Evolutionary conservation across 53 echinoderm and acorn worm genomes (phyloP).

Genomic region (Antedon mediterranea): DNA sequence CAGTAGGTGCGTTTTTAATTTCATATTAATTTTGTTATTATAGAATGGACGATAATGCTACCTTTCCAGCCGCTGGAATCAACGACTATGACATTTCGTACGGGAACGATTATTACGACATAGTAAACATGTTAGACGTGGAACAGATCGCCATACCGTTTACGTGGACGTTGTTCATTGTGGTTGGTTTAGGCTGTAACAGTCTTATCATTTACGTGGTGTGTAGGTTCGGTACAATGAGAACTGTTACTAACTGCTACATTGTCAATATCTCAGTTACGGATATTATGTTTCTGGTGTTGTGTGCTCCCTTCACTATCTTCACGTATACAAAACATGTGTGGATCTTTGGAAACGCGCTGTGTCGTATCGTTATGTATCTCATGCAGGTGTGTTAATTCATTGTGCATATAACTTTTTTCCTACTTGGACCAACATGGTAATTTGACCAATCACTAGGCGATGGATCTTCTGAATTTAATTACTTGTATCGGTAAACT

Average conservation of each 20-base stretch:
- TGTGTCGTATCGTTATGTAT: conserved; percentile 83
- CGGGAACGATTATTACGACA: not conserved
- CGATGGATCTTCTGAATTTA: too few relatives aligned
- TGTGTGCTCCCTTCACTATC: conserved; percentile 72
- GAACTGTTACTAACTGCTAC: conserved; percentile 87
- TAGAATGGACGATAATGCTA: too few relatives aligned
- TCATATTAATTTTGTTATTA: too few relatives aligned
- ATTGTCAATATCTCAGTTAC: conserved; percentile 80
- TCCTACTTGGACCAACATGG: too few relatives aligned
- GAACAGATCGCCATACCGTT: conserved; percentile 24
- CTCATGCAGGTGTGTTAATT: conserved; percentile 57
- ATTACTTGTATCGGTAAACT: too few relatives aligned
- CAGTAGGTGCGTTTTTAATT: too few relatives aligned
- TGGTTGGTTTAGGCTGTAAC: conserved; percentile 69
- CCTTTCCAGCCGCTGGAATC: not conserved
- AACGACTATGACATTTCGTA: not conserved
- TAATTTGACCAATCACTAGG: too few relatives aligned
- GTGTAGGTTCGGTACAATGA: conserved; percentile 67
- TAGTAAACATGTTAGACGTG: not conserved
- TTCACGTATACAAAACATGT: conserved; percentile 7
- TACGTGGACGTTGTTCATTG: conserved; percentile 52
- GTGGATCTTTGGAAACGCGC: conserved; percentile 64
- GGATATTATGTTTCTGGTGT: conserved; percentile 68
- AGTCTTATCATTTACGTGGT: conserved; percentile 72
- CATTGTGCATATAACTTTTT: too few relatives aligned